phyloP scores from a whole-genome alignment of 2,888 invertebrate species.

The Drosophila bunnanda region DNA sequence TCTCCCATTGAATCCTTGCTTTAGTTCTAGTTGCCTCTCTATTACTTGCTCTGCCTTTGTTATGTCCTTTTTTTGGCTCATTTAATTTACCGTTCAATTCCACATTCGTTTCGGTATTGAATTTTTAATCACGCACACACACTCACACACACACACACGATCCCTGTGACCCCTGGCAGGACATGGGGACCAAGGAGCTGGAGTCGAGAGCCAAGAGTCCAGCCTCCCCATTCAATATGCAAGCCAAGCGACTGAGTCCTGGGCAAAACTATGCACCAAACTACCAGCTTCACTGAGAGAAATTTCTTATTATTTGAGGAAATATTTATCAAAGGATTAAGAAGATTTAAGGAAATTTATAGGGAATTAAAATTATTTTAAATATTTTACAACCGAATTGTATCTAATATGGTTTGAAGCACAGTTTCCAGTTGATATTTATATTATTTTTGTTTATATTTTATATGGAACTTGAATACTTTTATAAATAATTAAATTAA shows the following conservation, averaged over 20 bases:
- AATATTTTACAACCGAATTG: background rate
- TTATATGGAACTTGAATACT: background rate
- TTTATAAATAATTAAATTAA: background rate
- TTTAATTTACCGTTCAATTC: slow-evolving; percentile 83
- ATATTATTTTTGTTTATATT: background rate
- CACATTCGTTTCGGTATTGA: slow-evolving; percentile 81
- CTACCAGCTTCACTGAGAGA: slow-evolving; percentile 28
- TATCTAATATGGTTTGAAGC: background rate
- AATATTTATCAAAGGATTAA: background rate
- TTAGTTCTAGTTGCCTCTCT: background rate
- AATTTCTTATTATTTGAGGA: background rate
- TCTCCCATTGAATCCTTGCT: background rate
- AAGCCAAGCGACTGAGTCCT: slow-evolving; percentile 59
- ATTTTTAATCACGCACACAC: slow-evolving; percentile 82
- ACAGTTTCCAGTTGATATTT: background rate
- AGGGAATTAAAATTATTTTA: background rate
- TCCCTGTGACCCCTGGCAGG: slow-evolving; percentile 47
- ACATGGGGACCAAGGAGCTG: slow-evolving; percentile 11
- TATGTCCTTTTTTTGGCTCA: slow-evolving; percentile 54
- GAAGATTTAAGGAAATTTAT: background rate
- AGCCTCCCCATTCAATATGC: slow-evolving; percentile 65
- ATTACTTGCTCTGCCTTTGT: background rate
- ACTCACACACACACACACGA: slow-evolving; percentile 59
- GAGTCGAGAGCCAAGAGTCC: slow-evolving; percentile 8
- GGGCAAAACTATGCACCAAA: slow-evolving; percentile 59